Evolutionary conservation across 53 echinoderm and acorn worm species (phyloP), one percentile per base, ranked within the genome.

Genomic region (Crossaster papposus): DNA sequence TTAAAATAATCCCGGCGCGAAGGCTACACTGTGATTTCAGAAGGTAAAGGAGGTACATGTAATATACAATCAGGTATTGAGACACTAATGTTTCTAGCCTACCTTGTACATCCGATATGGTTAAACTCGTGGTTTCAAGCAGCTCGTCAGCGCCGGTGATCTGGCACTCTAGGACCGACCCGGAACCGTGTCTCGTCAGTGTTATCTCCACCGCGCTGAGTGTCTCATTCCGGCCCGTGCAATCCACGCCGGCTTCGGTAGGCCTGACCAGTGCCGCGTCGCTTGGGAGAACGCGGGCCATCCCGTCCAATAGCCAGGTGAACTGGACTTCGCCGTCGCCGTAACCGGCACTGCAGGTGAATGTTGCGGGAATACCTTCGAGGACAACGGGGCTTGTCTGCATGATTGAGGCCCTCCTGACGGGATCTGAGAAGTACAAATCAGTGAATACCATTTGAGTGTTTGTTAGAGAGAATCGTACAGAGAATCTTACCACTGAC

Each of bases 21-120:
- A 44, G 44, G 44, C 6, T 44, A 7, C 44, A 44, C 9, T 44
- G 9, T 44, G 44, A 44, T 44, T n/a, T 44, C 44, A 44, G 44
- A 44, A 44, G 44, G 44, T n/a, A n/a, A 44, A 44, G 2, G 44
- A 44, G 9, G 44, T 44, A 44, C n/a, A n/a, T n/a, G n/a, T 44
- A 5, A 44, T 44, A 44, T 44, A n/a, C n/a, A n/a, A n/a, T 44
- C 44, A 44, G 12, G 17, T 17, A 18, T 15, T 20, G n/a, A n/a
- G n/a, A n/a, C 58, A 4, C 30, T 3, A 74, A 14, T 5, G 14
- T 74, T 32, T 33, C 17, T 33, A 35, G 34, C 80, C n/a, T 80
- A 80, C 80, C 80, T 80, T 80, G 55, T 58, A 80, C 30, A 55
- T 62, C 62, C 2, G 22, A 18, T 58, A 80, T 80, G n/a, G 58